Percentiles rank a stretch among this genome's conserved stretches.
These are phyloP conservation scores for Harpegnathos saltator DNA, from an alignment of 1,140 invertebrate species.

Conservation along the genomic window DNA sequence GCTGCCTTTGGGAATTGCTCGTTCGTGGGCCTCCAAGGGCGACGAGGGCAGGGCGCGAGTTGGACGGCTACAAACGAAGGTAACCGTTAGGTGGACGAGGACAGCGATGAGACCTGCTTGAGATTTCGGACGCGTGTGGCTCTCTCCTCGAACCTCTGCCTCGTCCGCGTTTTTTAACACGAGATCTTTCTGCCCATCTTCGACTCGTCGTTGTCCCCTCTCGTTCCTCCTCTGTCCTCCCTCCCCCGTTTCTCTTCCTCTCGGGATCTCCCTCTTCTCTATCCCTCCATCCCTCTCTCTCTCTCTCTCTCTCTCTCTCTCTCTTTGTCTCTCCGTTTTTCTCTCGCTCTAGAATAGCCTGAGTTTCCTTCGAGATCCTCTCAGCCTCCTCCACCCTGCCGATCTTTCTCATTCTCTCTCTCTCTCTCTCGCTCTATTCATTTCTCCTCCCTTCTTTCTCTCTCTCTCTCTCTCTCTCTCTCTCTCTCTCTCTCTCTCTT, in stretches of 20 bases:
- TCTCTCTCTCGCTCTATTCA: no score
- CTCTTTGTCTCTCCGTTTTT: neutral
- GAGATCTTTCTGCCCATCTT: conserved; percentile 60
- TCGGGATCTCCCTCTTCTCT: no score
- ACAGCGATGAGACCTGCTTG: conserved; percentile 76
- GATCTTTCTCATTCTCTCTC: conserved; percentile 21
- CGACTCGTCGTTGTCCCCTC: conserved; percentile 53
- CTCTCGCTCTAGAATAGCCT: neutral
- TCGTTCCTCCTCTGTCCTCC: conserved; percentile 7
- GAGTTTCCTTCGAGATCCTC: conserved; percentile 36
- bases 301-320: conserved; percentile 1
- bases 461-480: no score
- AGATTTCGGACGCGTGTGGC: conserved; percentile 82
- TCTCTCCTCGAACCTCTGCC: conserved; percentile 82
- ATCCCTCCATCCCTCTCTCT: neutral
- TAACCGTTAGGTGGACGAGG: conserved; percentile 54
- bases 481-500: conserved; percentile 5
- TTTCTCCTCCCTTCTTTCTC: no score
- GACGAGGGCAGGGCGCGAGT: neutral
- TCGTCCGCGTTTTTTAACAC: conserved; percentile 84
- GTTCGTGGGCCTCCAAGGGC: neutral
- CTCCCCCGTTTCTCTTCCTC: neutral
- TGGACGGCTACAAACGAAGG: conserved; percentile 31
- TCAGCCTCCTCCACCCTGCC: neutral
- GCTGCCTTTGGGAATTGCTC: conserved; percentile 35